Percentiles rank a stretch among this genome's conserved stretches.
phyloP scores from a whole-genome alignment of 2,888 invertebrate species.

The Eupithecia exiguata region DNA sequence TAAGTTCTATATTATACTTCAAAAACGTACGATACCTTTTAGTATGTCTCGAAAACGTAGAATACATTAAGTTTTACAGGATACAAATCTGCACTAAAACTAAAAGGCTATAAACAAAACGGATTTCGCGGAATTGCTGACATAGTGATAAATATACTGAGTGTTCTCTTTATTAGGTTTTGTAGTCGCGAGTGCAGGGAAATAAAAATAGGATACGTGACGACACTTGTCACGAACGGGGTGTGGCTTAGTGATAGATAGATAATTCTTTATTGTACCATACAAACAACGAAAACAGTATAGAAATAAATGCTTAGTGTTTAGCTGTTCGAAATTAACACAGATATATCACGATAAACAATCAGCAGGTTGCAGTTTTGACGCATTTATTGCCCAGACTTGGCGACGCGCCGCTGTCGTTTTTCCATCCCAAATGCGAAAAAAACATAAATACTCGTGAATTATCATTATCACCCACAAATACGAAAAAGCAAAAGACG shows the following conservation, averaged over 20 bases:
- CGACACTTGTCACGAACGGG: constrained; percentile 18
- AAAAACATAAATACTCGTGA: not conserved
- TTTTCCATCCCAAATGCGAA: not conserved
- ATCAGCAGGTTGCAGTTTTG: no score
- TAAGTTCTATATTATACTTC: not conserved
- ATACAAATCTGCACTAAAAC: constrained; percentile 30
- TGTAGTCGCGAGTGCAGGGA: constrained; percentile 37
- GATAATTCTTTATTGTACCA: no score
- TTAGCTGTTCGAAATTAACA: not conserved
- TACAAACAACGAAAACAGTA: no score
- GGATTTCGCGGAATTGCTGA: constrained; percentile 35
- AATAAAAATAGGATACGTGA: constrained; percentile 19
- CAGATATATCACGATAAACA: not conserved
- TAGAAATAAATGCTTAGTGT: no score
- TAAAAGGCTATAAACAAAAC: constrained; percentile 34
- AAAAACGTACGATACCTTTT: not conserved
- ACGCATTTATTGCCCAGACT: no score
- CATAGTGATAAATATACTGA: constrained; percentile 34
- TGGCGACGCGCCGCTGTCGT: no score
- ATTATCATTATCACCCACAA: not conserved
- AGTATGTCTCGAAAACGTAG: not conserved
- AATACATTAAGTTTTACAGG: constrained; percentile 16
- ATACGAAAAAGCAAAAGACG: constrained; percentile 36
- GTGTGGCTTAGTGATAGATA: no score
- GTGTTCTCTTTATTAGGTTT: constrained; percentile 39